Base-by-base conservation (phyloP, 2,888 invertebrate genomes). In the Pterostichus madidus region DNA sequence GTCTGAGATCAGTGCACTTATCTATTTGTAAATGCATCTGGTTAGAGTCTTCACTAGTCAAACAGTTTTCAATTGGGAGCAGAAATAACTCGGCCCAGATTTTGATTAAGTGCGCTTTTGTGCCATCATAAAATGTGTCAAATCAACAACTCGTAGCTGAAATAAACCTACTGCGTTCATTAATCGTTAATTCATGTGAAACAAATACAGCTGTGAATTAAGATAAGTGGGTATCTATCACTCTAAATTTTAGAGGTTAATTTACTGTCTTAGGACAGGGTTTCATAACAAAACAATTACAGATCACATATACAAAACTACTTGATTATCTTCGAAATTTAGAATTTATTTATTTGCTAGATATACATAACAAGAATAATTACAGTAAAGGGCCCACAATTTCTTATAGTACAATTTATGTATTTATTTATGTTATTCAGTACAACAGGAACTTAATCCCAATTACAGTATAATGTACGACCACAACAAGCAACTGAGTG, bases 201-300 rank as follows among this genome's bases (percentile, higher is more conserved):
- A 52, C n/a, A n/a, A n/a, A 52, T 10, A n/a, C 10, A 5, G 10
- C 13, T 11, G 52, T 13, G 52, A 52, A 52, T 52, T 52, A 13
- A 52, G 13, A 52, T 39, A 8, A 39, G 39, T 39, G 52, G n/a
- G 10, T 6, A 11, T 5, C 10, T 52, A n/a, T 52, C 52, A n/a
- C 52, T 52, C 13, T 2, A 6, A 5, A 10, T 5, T 39, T 39
- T 39, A 39, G 39, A 39, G 8, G 39, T 39, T 39, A 39, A 39
- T 39, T 59, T 59, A 59, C 59, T 31, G 59, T 24, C n/a, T 59
- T 31, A 59, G 59, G 10, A 13, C 17, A 59, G 11, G 59, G n/a
- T 24, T 24, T 17, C 17, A 24, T 24, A 24, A 59, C n/a, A 59
- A 31, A 59, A 24, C 11, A 59, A 59, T 59, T 13, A 31, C 7